These are phyloP conservation scores for Galerucella pusilla DNA, from an alignment of 2,888 invertebrate species.

Conservation along the genomic window DNA sequence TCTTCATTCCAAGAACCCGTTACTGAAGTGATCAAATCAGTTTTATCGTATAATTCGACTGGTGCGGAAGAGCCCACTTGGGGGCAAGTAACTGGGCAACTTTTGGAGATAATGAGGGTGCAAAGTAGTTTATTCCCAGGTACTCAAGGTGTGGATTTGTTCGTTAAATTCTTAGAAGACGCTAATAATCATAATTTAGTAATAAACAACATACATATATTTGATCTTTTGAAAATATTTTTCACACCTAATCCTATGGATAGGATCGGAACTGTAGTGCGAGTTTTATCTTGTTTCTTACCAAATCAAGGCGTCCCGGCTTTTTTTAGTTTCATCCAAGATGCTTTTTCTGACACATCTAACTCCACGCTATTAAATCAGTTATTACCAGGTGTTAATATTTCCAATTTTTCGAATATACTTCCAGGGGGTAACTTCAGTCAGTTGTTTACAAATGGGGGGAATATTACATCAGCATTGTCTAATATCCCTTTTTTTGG, in stretches of 20 bases:
- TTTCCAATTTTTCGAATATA: conserved; percentile 12
- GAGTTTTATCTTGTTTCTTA: conserved; percentile 21
- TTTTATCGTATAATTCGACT: conserved; percentile 30
- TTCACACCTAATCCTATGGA: conserved; percentile 25
- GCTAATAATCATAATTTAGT: conserved; percentile 26
- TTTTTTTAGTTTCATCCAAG: conserved; percentile 24
- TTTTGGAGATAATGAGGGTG: conserved; percentile 18
- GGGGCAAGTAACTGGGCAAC: conserved; percentile 14
- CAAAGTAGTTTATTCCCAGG: conserved; percentile 22
- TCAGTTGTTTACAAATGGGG: conserved; percentile 1
- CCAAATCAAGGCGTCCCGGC: conserved; percentile 20
- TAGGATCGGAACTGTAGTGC: conserved; percentile 9
- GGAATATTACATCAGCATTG: conserved; percentile 9
- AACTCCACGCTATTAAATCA: neutral
- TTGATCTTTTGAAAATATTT: conserved; percentile 32
- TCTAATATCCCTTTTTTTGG: conserved; percentile 28
- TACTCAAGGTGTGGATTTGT: neutral
- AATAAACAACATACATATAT: conserved; percentile 30
- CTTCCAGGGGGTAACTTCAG: conserved; percentile 18
- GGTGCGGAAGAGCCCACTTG: conserved; percentile 16
- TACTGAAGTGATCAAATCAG: conserved; percentile 13
- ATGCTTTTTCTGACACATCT: neutral
- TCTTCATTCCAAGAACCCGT: conserved; percentile 12
- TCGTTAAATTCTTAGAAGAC: conserved; percentile 14
- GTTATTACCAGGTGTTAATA: conserved; percentile 21